A percentile compares a stretch with the other conserved stretches of the same genome.
These are phyloP conservation scores for Drosophila nebulosa DNA, from an alignment of 1,140 invertebrate species.

Conservation along the genomic window DNA sequence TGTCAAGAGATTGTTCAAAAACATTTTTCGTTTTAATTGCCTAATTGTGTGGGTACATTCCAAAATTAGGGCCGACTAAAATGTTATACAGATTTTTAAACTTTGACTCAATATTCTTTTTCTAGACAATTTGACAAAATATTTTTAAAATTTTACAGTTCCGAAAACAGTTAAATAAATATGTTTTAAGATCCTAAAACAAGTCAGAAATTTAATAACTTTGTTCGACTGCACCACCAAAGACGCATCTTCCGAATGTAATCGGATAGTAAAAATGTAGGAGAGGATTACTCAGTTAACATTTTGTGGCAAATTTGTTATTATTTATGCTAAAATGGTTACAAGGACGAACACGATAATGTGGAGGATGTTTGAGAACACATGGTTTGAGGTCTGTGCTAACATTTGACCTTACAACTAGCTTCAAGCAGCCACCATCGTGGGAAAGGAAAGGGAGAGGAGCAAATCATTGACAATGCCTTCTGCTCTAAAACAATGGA, in stretches of 20 bases:
- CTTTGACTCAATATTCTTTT: too few species aligned
- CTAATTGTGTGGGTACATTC: too few species aligned
- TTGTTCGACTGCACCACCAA: too few species aligned
- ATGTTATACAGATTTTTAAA: too few species aligned
- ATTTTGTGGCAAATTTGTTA: neutral
- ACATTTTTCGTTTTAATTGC: too few species aligned
- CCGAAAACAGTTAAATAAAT: too few species aligned
- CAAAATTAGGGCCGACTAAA: too few species aligned
- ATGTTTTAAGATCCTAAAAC: too few species aligned
- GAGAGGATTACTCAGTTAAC: neutral
- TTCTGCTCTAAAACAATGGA: conserved; percentile 43
- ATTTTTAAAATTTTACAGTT: too few species aligned
- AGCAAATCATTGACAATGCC: conserved; percentile 60
- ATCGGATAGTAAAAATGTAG: neutral
- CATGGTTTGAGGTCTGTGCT: conserved; percentile 13
- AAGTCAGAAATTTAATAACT: too few species aligned
- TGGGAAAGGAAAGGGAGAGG: neutral
- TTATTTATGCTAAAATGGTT: conserved; percentile 56
- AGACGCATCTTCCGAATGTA: neutral
- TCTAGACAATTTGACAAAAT: too few species aligned
- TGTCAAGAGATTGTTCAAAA: too few species aligned
- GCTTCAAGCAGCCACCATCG: conserved; percentile 19
- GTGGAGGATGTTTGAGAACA: conserved; percentile 13
- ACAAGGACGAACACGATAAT: conserved; percentile 68
- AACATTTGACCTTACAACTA: conserved; percentile 61